Conservation (phyloP, 2,113 vertebrate genomes). For the Kryptolebias marmoratus region DNA sequence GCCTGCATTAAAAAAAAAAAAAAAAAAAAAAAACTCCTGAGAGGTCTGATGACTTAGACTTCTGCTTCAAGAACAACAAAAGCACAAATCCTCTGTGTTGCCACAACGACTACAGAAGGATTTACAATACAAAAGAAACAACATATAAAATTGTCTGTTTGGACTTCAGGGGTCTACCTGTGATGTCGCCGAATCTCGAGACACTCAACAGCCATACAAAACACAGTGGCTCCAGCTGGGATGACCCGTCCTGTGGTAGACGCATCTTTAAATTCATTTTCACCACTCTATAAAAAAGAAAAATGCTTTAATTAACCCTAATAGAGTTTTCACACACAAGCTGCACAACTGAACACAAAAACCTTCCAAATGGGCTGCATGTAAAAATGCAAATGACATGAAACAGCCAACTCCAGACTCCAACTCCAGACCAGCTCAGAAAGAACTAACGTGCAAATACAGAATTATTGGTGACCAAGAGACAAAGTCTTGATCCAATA, state of each 20-base stretch:
- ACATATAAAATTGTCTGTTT: background rate
- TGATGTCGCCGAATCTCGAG: constrained; percentile 93
- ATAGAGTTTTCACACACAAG: background rate
- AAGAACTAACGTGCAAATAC: background rate
- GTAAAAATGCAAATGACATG: background rate
- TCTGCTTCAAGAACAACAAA: too few relatives aligned
- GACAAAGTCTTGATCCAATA: too few relatives aligned
- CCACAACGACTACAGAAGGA: background rate
- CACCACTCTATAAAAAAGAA: constrained; percentile 51
- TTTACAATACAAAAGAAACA: background rate
- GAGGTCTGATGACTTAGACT: background rate
- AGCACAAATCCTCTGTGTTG: background rate
- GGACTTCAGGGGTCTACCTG: constrained; percentile 76
- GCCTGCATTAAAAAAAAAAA: constrained; percentile 67
- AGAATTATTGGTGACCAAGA: too few relatives aligned
- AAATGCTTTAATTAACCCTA: background rate
- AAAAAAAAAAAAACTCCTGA: background rate
- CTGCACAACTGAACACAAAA: too few relatives aligned
- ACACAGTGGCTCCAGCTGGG: constrained; percentile 90
- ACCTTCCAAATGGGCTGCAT: background rate
- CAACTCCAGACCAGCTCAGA: background rate
- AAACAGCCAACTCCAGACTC: too few relatives aligned
- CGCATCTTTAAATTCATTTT: constrained; percentile 57
- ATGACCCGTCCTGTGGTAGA: constrained; percentile 90
- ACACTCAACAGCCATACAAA: constrained; percentile 92